Conservation (phyloP, 2,113 vertebrate species). For the Pterophyllum scalare region DNA sequence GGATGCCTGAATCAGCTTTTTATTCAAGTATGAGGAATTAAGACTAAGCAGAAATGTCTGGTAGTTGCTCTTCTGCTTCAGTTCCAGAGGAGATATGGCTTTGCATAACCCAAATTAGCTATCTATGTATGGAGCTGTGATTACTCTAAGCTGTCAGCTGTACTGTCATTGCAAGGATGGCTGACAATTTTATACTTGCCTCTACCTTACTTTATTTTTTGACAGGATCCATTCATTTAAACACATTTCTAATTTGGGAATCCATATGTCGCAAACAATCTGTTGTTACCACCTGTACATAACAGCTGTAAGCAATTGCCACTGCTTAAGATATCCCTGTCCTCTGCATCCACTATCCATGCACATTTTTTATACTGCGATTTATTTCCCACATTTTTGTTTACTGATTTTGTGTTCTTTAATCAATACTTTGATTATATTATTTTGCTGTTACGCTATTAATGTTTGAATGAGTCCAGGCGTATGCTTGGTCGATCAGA, state of each 20-base stretch:
- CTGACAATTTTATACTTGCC: background rate
- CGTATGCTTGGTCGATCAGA: constrained; percentile 1
- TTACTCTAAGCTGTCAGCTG: constrained; percentile 4
- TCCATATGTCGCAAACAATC: constrained; percentile 45
- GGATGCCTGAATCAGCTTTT: constrained; percentile 44
- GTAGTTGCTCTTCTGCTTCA: background rate
- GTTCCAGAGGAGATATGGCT: background rate
- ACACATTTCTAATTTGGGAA: constrained; percentile 15
- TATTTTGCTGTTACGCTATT: background rate
- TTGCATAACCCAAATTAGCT: background rate
- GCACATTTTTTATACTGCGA: background rate
- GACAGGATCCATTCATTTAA: background rate
- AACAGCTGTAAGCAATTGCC: constrained; percentile 33
- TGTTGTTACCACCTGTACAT: constrained; percentile 33
- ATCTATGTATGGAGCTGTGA: background rate
- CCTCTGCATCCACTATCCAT: background rate
- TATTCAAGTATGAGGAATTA: constrained; percentile 17
- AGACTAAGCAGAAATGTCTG: constrained; percentile 3
- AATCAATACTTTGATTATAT: background rate
- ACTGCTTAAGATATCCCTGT: background rate
- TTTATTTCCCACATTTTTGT: background rate
- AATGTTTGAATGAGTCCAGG: background rate
- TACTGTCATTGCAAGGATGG: constrained; percentile 3
- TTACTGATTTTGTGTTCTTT: background rate
- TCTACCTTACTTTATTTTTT: background rate